Evolutionary conservation across 2,113 vertebrate species (phyloP).

Genomic region (Pelecanoides urinatrix): DNA sequence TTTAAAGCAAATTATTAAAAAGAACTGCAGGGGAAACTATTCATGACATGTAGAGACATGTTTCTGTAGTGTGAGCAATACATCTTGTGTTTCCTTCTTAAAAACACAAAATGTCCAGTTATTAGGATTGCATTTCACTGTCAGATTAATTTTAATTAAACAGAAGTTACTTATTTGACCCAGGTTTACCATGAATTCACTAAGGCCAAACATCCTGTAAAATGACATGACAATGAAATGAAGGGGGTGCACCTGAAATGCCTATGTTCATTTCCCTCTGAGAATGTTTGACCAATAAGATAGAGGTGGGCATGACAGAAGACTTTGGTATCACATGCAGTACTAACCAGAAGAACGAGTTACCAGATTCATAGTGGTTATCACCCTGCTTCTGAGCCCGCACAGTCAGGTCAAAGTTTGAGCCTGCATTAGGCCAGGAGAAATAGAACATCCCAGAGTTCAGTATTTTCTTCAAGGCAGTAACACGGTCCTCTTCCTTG

Average conservation of each 20-base stretch:
- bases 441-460: conserved; percentile 82
- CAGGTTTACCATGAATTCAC: not conserved
- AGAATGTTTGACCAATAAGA: not conserved
- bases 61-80: not conserved
- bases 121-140: not conserved
- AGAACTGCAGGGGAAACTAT: not conserved
- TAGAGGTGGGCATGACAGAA: not conserved
- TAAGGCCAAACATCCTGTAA: not conserved
- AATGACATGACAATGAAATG: not conserved
- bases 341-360: conserved; percentile 81
- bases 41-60: not conserved
- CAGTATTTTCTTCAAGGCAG: conserved; percentile 74
- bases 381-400: conserved; percentile 77
- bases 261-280: not conserved
- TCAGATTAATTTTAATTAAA: not conserved
- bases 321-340: not conserved
- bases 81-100: not conserved
- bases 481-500: conserved; percentile 74
- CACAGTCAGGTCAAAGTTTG: conserved; percentile 77
- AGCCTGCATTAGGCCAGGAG: conserved; percentile 74
- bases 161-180: not conserved
- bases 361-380: conserved; percentile 65
- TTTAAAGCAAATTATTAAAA: not conserved
- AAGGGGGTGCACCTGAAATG: not conserved
- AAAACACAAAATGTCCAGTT: not conserved